A percentile compares a stretch with the other conserved stretches of the same genome.
Conservation (phyloP, 2,888 invertebrate genomes). For the Microplitis manilae region DNA sequence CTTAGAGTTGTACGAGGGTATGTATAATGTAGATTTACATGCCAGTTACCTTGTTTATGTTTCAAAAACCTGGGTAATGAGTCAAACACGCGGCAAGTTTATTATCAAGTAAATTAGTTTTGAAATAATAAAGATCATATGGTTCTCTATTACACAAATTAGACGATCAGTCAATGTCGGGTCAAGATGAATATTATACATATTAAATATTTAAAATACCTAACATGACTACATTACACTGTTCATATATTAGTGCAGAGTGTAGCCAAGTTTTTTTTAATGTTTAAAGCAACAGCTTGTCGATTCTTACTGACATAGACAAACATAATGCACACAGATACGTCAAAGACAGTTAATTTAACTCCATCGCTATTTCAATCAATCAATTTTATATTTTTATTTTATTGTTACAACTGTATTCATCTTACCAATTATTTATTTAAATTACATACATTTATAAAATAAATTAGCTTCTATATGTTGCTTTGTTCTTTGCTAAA, state of each 20-base stretch:
- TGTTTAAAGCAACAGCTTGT: neutral
- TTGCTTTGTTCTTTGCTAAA: neutral
- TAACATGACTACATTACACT: neutral
- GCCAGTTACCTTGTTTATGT: conserved; percentile 10
- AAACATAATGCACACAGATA: neutral
- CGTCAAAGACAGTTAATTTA: neutral
- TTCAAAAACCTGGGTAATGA: conserved; percentile 4
- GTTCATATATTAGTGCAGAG: neutral
- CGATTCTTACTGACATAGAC: neutral
- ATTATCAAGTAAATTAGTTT: conserved; percentile 14
- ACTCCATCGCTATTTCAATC: neutral
- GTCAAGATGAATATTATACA: conserved; percentile 15
- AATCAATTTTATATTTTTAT: no score
- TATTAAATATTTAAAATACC: neutral
- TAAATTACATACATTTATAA: neutral
- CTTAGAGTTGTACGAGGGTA: neutral
- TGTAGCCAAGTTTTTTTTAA: neutral
- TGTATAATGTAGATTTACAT: neutral
- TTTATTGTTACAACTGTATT: neutral
- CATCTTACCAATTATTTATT: neutral
- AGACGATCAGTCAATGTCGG: conserved; percentile 33
- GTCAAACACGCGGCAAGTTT: conserved; percentile 24
- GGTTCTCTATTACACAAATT: conserved; percentile 12
- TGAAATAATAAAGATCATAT: conserved; percentile 12
- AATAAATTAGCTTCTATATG: neutral